Evolutionary conservation across 2,113 vertebrate genomes (phyloP), one percentile per base, ranked within the genome.

Genomic region (Alosa alosa): DNA sequence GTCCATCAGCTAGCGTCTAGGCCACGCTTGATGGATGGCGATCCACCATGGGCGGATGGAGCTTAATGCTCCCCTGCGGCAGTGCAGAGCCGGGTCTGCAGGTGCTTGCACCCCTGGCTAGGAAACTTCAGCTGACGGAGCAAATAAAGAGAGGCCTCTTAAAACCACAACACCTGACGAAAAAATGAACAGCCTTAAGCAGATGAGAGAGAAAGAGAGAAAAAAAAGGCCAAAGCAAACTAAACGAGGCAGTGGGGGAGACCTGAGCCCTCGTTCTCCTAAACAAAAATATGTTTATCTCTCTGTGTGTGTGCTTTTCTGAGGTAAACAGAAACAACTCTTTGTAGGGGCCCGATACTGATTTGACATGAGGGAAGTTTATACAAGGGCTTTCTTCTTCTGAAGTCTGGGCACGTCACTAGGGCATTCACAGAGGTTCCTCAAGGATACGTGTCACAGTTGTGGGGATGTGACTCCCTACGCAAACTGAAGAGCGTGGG

Each of bases 81-180:
- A 82, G 22, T 64, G 57, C 22, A 72, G 31, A 31, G 25, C 25
- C 47, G 64, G 83, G 55, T n/a, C 64, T 86, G 86, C 88, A 89
- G 87, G 89, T 90, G 88, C 86, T 39, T n/a, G 20, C 18, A 84
- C 84, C 85, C 83, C 90, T 82, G 87, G 90, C 83, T 90, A 86
- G 83, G 87, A 91, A 87, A 91, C 86, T 84, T 91, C 86, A 88
- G 84, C 85, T 86, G 86, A 88, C 89, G 89, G 86, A 87, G 46
- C 87, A 90, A 92, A 94, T 85, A 89, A 92, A 84, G 92, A 86
- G 86, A 86, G 25, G 64, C 64, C 90, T 90, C 87, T 92, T 72
- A 91, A 89, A 92, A 93, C 86, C 39, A 49, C 68, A 89, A 91
- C 90, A 94, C 91, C 94, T 93, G 91, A 17, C 31, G 83, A 78